Evolutionary conservation across 2,797 vertebrate species (phyloP), one percentile per base, ranked within the genome.

Genomic region (Gallinago nigripennis): DNA sequence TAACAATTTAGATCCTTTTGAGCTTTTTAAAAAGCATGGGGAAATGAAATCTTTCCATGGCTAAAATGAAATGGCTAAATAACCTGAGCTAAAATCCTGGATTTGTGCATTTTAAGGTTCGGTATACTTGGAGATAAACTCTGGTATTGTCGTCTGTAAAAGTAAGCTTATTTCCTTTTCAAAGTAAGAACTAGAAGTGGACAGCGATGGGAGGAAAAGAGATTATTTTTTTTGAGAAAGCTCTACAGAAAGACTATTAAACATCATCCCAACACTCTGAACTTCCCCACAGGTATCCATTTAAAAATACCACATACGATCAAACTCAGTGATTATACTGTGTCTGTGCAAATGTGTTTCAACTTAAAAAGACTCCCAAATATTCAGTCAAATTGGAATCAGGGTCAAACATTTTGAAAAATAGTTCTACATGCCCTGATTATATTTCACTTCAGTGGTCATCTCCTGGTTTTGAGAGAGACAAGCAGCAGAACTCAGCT

Each of bases 191-290:
- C 20, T 77, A 46, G 15, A 63, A 81, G 23, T 37, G 63, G 16
- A 75, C 6, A 41, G 18, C 19, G 43, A 45, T 16, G 7, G 18
- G 39, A 91, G 31, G 21, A 88, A 88, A 75, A 18, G 8, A 41
- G 4, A 6, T 4, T 66, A 6, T 4, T 66, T 13, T 8, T 8
- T 21, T 45, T 70, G 51, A 41, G 6, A 16, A 2, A 46, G 0
- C 5, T 8, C 11, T 71, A 37, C 9, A 25, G 27, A 64, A 93
- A 57, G n/a, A 28, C 1, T 2, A 19, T 20, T 53, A 70, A 73
- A 30, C 33, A 12, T 17, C 24, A 64, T n/a, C 12, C 23, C 25
- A 60, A 75, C 16, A 50, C 33, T 75, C 53, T 70, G 39, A 71
- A 61, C 25, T 81, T 81, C 21, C 37, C 20, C 13, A 21, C 1